These are phyloP conservation scores for Sitta carolinensis DNA, from an alignment of 2,797 vertebrate genomes.

Conservation along the genomic window DNA sequence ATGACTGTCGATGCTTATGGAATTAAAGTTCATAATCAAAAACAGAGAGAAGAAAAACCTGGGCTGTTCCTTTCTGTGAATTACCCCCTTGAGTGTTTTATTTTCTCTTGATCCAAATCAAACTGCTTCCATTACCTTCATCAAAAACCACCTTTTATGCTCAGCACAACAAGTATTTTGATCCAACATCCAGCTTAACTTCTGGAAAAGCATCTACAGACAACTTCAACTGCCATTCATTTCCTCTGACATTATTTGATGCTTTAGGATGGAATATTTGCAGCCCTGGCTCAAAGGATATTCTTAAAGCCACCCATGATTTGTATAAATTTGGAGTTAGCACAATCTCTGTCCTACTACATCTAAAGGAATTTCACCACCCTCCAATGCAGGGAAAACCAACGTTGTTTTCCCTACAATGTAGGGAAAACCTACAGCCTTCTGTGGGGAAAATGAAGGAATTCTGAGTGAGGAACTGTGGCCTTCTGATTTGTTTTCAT, in stretches of 20 bases:
- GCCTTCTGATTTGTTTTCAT: too few relatives aligned
- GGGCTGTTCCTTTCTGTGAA: not conserved
- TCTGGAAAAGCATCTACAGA: not conserved
- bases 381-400: not conserved
- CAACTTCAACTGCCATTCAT: not conserved
- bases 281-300: not conserved
- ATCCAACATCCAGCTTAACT: not conserved
- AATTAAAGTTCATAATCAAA: not conserved
- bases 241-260: not conserved
- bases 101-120: not conserved
- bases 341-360: not conserved
- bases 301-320: not conserved
- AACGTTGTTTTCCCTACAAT: too few relatives aligned
- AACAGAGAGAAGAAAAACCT: not conserved
- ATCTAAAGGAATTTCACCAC: not conserved
- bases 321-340: not conserved
- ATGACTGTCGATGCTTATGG: rapidly evolving
- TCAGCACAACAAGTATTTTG: not conserved
- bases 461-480: not conserved
- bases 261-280: not conserved
- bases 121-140: not conserved
- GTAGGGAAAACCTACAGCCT: not conserved
- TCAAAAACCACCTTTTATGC: not conserved
- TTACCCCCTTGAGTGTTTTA: not conserved
- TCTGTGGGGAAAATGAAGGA: not conserved